These are phyloP conservation scores for Oceanodroma leucorhoa DNA, from an alignment of 2,797 vertebrate species.

Conservation along the genomic window DNA sequence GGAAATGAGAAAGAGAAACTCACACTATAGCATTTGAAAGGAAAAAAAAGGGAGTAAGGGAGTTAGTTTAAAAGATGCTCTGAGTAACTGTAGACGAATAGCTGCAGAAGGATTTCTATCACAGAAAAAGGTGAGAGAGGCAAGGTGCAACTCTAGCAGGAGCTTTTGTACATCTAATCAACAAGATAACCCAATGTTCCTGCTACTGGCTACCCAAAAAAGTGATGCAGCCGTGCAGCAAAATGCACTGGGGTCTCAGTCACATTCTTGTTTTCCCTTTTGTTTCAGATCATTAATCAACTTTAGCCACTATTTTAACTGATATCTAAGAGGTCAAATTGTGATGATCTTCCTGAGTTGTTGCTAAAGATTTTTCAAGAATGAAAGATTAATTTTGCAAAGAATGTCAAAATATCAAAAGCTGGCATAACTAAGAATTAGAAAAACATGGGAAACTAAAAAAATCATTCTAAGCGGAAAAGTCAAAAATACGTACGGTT, in stretches of 20 bases:
- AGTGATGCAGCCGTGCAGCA: not conserved
- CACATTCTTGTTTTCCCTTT: not conserved
- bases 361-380: not conserved
- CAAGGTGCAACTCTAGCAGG: not conserved
- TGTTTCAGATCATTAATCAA: not conserved
- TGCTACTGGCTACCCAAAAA: not conserved
- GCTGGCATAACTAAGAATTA: not conserved
- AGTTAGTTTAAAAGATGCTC: not conserved
- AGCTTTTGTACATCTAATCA: not conserved
- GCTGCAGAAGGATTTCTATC: not conserved
- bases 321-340: not conserved
- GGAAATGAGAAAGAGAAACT: not conserved
- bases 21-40: not conserved
- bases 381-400: not conserved
- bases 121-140: not conserved
- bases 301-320: not conserved
- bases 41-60: fast-evolving
- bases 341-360: not conserved
- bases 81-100: not conserved
- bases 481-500: not conserved
- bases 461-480: not conserved
- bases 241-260: not conserved
- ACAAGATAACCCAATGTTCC: not conserved
- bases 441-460: not conserved
- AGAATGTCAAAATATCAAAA: not conserved